These are phyloP conservation scores for Isurus oxyrinchus DNA, from an alignment of 2,113 vertebrate species.

Conservation along the genomic window DNA sequence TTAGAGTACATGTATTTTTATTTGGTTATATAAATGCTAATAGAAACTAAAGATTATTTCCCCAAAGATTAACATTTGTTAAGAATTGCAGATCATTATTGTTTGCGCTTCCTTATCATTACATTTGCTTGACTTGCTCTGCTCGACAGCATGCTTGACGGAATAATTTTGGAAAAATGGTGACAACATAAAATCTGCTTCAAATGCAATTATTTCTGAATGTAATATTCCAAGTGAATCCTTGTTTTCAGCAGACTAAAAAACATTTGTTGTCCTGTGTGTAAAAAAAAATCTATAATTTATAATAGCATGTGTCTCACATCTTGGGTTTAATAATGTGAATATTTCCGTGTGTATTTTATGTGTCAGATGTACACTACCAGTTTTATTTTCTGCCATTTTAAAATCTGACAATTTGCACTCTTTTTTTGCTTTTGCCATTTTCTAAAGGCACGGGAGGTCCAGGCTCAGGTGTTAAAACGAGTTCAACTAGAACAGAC, in stretches of 20 bases:
- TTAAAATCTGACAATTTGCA: neutral
- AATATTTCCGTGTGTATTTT: neutral
- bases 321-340: neutral
- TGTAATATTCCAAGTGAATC: neutral
- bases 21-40: neutral
- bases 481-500: conserved; percentile 83
- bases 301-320: neutral
- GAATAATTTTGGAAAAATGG: neutral
- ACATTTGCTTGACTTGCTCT: neutral
- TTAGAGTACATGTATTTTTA: neutral
- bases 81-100: neutral
- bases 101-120: neutral
- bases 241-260: no score
- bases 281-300: neutral
- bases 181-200: neutral
- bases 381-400: neutral
- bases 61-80: no score
- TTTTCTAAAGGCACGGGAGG: conserved; percentile 72
- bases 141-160: neutral
- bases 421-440: neutral
- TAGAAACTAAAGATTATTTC: neutral
- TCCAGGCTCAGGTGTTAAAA: conserved; percentile 87
- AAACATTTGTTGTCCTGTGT: no score
- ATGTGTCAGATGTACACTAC: neutral
- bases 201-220: neutral